Conservation (phyloP, 2,888 invertebrate genomes). For the Sussaba pulchella region DNA sequence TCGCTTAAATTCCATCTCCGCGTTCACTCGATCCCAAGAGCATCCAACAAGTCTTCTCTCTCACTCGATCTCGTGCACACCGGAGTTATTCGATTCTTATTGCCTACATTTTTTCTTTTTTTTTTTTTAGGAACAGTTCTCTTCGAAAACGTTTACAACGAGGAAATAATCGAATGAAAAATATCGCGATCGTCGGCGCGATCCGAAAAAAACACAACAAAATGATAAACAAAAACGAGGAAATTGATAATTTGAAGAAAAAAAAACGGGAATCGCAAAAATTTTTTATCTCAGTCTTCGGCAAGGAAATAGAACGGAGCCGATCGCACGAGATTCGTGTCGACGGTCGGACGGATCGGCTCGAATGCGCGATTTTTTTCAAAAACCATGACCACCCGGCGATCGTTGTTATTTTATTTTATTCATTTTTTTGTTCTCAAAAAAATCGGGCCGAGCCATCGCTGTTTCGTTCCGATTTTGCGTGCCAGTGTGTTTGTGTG, state of each 20-base stretch:
- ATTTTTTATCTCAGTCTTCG: slow-evolving; percentile 81
- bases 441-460: slow-evolving; percentile 70
- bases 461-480: background rate
- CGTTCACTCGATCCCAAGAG: slow-evolving; percentile 66
- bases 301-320: slow-evolving; percentile 75
- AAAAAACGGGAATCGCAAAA: slow-evolving; percentile 28
- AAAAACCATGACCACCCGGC: slow-evolving; percentile 67
- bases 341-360: slow-evolving; percentile 47
- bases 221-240: slow-evolving; percentile 6
- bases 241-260: slow-evolving; percentile 17
- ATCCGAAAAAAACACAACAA: slow-evolving; percentile 31
- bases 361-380: slow-evolving; percentile 73
- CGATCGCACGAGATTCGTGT: slow-evolving; percentile 19
- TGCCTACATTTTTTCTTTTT: slow-evolving; percentile 78
- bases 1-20: slow-evolving; percentile 55
- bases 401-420: too few species aligned
- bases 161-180: slow-evolving; percentile 68
- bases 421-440: too few species aligned
- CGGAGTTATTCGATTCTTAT: slow-evolving; percentile 76
- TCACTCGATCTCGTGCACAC: slow-evolving; percentile 64
- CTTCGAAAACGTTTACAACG: slow-evolving; percentile 81
- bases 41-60: slow-evolving; percentile 66
- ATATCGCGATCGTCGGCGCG: slow-evolving; percentile 35
- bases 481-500: too few species aligned
- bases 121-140: slow-evolving; percentile 83